Evolutionary conservation across 1,140 invertebrate species (phyloP), one percentile per base, ranked within the genome.

Genomic region (Drosophila nebulosa): DNA sequence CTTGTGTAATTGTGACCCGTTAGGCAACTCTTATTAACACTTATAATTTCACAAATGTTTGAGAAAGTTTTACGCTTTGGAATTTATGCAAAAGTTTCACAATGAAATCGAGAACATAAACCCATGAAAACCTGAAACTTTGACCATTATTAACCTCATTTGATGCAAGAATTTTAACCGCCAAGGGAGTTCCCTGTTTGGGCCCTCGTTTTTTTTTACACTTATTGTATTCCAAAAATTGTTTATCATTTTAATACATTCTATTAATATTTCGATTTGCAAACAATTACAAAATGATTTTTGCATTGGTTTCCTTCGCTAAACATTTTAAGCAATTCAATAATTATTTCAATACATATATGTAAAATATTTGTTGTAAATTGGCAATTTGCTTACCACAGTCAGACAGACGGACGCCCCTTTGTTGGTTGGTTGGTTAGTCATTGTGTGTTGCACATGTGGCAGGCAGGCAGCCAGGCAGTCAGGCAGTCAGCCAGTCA

Each of bases 351-450:
- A 16, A 35, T 56, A 32, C 26, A 3, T 56, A 16, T 9, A 30
- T 7, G 1, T 21, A 27, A 52, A 74, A 56, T 74, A 61, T 74
- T 24, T n/a, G n/a, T 55, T 27, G 52, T 32, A 71, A 67, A 74
- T 67, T 64, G 67, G 71, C 71, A 75, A 75, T 75, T 75, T 75
- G 73, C 72, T 75, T 75, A 75, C 73, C 72, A 69, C 73, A 75
- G 68, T 75, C 72, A 35, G 61, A 51, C 39, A 55, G 24, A 63
- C 21, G 30, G 16, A 6, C 50, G 30, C 52, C 30, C 30, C 30
- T 32, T 24, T 4, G 2, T 24, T 24, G 24, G 24, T 70, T 72
- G 22, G 3, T 24, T 32, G 39, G 21, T 60, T 67, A n/a, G 27
- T 26, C 52, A 32, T 64, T 62, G 42, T 61, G 42, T 53, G 42